Percentiles rank a stretch among this genome's conserved stretches.
These are phyloP conservation scores for Panurus biarmicus DNA, from an alignment of 2,113 vertebrate genomes.

Conservation along the genomic window DNA sequence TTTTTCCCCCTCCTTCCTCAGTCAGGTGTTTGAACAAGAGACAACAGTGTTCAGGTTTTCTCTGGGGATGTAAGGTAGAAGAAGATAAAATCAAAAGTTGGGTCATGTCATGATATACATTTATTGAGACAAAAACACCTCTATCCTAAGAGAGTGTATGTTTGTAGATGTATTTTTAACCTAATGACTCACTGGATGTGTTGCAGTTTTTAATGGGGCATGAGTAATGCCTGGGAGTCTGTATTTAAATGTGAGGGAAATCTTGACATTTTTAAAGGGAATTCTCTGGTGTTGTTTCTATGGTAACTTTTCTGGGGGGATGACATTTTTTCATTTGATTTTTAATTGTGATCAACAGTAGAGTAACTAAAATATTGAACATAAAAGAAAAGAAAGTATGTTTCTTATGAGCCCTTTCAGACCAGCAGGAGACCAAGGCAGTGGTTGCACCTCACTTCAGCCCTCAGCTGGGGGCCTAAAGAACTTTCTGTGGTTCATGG, in stretches of 20 bases:
- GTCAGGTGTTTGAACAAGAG: background rate
- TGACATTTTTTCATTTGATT: constrained; percentile 4
- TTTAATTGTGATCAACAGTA: constrained; percentile 39
- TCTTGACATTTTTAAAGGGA: constrained; percentile 54
- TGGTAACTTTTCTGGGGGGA: constrained; percentile 31
- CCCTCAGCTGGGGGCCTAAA: background rate
- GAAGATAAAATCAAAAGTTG: constrained; percentile 11
- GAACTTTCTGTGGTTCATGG: background rate
- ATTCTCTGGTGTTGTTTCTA: constrained; percentile 51
- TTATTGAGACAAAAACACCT: background rate
- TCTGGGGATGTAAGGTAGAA: background rate
- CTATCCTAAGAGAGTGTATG: background rate
- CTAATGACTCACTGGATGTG: constrained; percentile 43
- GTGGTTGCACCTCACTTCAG: background rate
- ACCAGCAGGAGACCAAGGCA: background rate
- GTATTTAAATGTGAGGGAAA: constrained; percentile 39
- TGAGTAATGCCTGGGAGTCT: constrained; percentile 42
- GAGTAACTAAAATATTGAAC: background rate
- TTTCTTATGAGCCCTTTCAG: background rate
- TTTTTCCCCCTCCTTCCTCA: background rate
- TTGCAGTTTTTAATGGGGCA: constrained; percentile 24
- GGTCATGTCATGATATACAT: background rate
- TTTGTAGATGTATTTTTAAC: constrained; percentile 48
- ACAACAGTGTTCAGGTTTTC: background rate
- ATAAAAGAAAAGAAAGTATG: background rate